Conservation (phyloP, 2,888 invertebrate species). For the Notocelia uddmanniana region DNA sequence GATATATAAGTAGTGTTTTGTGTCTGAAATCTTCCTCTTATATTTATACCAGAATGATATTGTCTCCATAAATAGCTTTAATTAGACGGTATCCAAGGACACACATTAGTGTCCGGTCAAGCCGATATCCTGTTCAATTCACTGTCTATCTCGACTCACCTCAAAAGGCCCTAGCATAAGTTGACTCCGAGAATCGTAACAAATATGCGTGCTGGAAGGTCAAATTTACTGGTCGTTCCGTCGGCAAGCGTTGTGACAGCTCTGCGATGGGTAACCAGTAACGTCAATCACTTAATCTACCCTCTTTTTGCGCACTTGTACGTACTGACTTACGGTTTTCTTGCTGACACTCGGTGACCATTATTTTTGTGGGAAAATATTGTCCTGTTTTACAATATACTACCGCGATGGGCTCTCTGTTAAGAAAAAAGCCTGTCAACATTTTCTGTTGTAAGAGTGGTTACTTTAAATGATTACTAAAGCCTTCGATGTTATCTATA, state of each 20-base stretch:
- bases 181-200: neutral
- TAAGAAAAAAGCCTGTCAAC: too few species aligned
- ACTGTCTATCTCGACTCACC: neutral
- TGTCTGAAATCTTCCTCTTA: neutral
- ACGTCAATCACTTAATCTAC: constrained; percentile 37
- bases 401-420: too few species aligned
- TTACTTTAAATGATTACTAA: too few species aligned
- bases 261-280: neutral
- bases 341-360: constrained; percentile 12
- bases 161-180: neutral
- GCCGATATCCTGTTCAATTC: neutral
- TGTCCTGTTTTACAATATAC: neutral
- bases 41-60: neutral
- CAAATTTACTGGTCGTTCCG: neutral
- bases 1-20: too few species aligned
- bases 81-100: constrained; percentile 6
- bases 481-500: too few species aligned
- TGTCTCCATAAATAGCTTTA: neutral
- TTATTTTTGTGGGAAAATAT: neutral
- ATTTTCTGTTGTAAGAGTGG: too few species aligned
- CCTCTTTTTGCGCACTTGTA: constrained; percentile 40
- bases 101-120: constrained; percentile 5
- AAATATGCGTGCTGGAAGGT: neutral
- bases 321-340: constrained; percentile 25
- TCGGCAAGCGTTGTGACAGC: neutral